Evolutionary conservation across 2,113 vertebrate species (phyloP), one percentile per base, ranked within the genome.

Genomic region (Bos javanicus): DNA sequence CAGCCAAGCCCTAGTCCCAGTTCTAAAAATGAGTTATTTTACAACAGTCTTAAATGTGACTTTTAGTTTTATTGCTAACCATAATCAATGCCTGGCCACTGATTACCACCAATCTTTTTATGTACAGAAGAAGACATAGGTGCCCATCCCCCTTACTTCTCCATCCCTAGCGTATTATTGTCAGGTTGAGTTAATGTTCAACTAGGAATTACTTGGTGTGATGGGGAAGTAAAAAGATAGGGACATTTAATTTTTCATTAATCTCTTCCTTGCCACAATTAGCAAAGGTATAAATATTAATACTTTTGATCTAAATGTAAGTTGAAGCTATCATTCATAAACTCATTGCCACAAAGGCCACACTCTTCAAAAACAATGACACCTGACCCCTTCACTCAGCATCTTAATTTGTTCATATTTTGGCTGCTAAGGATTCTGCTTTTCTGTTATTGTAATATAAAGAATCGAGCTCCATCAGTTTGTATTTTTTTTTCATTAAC

Each of bases 231-330:
- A 98, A 95, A 97, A 97, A 96, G 96, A 98, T 85, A 98, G 91
- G 91, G 54, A 97, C 98, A 93, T 95, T 98, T 98, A 98, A 98
- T 98, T 98, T 98, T 98, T 98, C 98, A 98, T 99, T 99, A 98
- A 98, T 98, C 90, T 98, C 98, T 98, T 98, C 95, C 90, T 98
- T 97, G 97, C 95, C 97, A 76, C 98, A 98, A 99, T 98, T 98
- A 99, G 98, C 96, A 98, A 98, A 98, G 98, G 98, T 98, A 98
- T 98, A 99, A 98, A 99, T 98, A 98, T 98, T 98, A 98, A 98
- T 98, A 98, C 98, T 97, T 99, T 96, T 96, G 97, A 98, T 98
- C 98, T 97, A 98, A 98, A 98, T 87, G 97, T 80, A 95, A 98
- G 54, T 97, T 98, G 98, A 98, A 98, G 92, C 95, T 98, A 96